Evolutionary conservation across 2,113 vertebrate genomes (phyloP), one percentile per base, ranked within the genome.

Genomic region (Cynopterus brachyotis): DNA sequence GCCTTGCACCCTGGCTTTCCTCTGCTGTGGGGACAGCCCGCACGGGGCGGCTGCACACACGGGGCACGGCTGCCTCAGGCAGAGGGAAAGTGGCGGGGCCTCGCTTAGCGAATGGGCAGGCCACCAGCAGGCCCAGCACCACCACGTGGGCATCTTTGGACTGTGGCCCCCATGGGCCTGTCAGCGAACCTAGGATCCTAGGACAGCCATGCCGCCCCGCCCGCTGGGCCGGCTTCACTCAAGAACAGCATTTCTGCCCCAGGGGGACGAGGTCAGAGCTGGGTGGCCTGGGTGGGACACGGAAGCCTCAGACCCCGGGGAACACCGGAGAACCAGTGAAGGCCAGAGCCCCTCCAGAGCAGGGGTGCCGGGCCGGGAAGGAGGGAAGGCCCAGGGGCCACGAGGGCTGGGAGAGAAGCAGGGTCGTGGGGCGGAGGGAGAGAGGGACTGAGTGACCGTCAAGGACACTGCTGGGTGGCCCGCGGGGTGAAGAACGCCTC

Each of bases 231-330:
- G 24, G 47, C 37, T 15, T 32, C 37, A 4, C 64, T 19, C 3
- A 3, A 75, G n/a, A 72, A 19, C 17, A 47, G 66, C 66, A 13
- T 64, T 47, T 67, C 24, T 72, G 22, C 28, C 53, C 57, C 6
- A 64, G 24, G 3, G 20, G 62, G 47, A 62, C 5, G 9, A 66
- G 30, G 62, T 24, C 57, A 42, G 50, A 79, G 83, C 57, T 75
- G 30, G 19, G 75, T 0, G 13, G n/a, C 12, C 40, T 0, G 0
- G 7, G 60, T 0, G 0, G 7, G 60, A 28, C 1, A 5, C 17
- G 12, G 37, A 42, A 7, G 17, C 20, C 26, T 24, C 28, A 24
- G 75, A 19, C 9, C 69, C 40, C 4, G 3, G 42, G 6, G 13
- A 20, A 4, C 3, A 3, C 85, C 0, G 0, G 60, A 55, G 57